A percentile compares a stretch with the other conserved stretches of the same genome.
Conservation (phyloP, 2,888 invertebrate species). For the Parapristionchus giblindavisi region DNA sequence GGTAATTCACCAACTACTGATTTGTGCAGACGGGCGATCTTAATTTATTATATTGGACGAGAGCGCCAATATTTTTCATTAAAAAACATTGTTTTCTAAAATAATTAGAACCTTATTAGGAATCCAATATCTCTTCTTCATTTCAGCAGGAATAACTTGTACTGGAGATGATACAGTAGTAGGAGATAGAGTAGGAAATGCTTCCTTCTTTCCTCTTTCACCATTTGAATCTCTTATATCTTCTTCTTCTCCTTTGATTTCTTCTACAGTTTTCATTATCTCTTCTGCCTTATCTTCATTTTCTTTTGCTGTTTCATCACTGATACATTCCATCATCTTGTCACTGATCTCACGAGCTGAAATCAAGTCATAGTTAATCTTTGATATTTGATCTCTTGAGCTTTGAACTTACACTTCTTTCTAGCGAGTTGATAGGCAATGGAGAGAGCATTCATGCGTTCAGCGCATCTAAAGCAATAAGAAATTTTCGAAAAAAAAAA, state of each 20-base stretch:
- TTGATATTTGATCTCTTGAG: neutral
- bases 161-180: conserved; percentile 26
- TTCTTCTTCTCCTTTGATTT: neutral
- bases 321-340: conserved; percentile 39
- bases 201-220: neutral
- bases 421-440: conserved; percentile 52
- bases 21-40: conserved; percentile 27
- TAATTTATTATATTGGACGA: neutral
- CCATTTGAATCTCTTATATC: neutral
- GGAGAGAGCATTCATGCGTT: conserved; percentile 57
- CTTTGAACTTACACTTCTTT: conserved; percentile 44
- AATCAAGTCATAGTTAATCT: neutral
- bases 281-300: conserved; percentile 21
- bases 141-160: neutral
- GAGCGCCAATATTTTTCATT: neutral
- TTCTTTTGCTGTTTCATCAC: conserved; percentile 30
- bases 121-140: conserved; percentile 20
- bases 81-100: neutral
- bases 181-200: conserved; percentile 32
- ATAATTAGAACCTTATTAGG: conserved; percentile 32
- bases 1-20: conserved; percentile 14
- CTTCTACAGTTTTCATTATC: neutral
- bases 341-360: conserved; percentile 38
- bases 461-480: conserved; percentile 46
- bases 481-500: neutral